Evolutionary conservation across 2,113 vertebrate genomes (phyloP).

Genomic region (Lota lota): DNA sequence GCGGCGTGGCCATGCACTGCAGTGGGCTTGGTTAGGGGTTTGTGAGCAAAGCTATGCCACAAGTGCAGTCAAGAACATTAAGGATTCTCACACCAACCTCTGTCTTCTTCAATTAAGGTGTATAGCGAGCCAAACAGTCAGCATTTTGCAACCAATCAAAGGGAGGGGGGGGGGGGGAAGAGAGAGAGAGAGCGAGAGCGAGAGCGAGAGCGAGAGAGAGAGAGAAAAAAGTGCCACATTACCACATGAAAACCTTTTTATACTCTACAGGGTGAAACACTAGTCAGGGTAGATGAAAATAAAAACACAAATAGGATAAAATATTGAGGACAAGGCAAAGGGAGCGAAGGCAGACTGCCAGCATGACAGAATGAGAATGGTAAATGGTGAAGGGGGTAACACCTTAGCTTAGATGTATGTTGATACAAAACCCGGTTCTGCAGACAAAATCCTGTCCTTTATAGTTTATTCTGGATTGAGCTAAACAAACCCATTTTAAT

Average conservation of each 20-base stretch:
- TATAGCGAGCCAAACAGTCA: slow-evolving; percentile 81
- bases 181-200: slow-evolving; percentile 52
- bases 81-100: slow-evolving; percentile 83
- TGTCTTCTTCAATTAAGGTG: slow-evolving; percentile 85
- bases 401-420: too few species aligned
- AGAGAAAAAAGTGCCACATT: slow-evolving; percentile 62
- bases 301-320: slow-evolving; percentile 50
- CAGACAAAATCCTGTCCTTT: too few species aligned
- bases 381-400: too few species aligned
- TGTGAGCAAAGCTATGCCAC: slow-evolving; percentile 16
- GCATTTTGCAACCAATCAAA: slow-evolving; percentile 67
- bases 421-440: too few species aligned
- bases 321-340: slow-evolving; percentile 17
- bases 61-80: slow-evolving; percentile 19
- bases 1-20: background rate
- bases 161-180: slow-evolving; percentile 39
- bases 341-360: too few species aligned
- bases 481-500: too few species aligned
- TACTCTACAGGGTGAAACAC: slow-evolving; percentile 17
- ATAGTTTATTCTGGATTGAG: too few species aligned
- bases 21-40: background rate
- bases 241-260: slow-evolving; percentile 42
- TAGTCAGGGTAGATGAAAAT: slow-evolving; percentile 28
- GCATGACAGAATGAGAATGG: too few species aligned
- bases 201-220: slow-evolving; percentile 64